Conservation (phyloP, 2,888 invertebrate species). For the Diadegma fenestrale region DNA sequence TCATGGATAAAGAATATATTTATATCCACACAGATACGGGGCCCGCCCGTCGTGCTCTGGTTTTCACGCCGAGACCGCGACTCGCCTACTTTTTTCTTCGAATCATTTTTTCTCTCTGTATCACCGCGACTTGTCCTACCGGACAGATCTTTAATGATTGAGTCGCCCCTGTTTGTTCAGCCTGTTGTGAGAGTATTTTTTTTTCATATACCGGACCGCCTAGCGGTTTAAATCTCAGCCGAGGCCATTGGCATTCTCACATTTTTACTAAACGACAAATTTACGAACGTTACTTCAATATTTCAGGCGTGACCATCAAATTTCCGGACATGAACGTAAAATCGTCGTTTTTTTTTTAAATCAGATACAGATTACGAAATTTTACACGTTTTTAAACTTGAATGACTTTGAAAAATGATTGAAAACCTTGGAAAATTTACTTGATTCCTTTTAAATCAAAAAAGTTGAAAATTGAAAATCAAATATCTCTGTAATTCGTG, state of each 20-base stretch:
- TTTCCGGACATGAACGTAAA: neutral
- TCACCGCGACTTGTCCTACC: slow-evolving; percentile 25
- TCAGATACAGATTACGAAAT: neutral
- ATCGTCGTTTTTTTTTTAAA: neutral
- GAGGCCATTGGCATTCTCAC: slow-evolving; percentile 1
- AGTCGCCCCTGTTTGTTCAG: slow-evolving; percentile 37
- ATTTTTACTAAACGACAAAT: slow-evolving; percentile 21
- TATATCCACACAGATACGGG: slow-evolving; percentile 5
- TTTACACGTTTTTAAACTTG: neutral
- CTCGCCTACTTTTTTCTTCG: slow-evolving; percentile 57
- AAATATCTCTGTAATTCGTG: too few relatives aligned
- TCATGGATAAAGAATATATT: neutral
- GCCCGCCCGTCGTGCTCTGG: slow-evolving; percentile 63
- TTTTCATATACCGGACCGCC: neutral
- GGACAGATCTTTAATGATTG: slow-evolving; percentile 37
- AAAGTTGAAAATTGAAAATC: too few relatives aligned
- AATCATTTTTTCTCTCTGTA: slow-evolving; percentile 6
- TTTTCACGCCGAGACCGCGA: slow-evolving; percentile 57
- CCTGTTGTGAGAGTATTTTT: slow-evolving; percentile 24
- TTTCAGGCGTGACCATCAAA: neutral
- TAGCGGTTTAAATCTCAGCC: neutral
- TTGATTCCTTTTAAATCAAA: too few relatives aligned
- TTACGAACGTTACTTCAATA: neutral
- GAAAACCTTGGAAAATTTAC: neutral
- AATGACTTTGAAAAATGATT: neutral